Percentiles rank a stretch among this genome's conserved stretches.
Evolutionary conservation across 2,113 vertebrate species (phyloP).

Genomic region (Nyctereutes procyonoides): DNA sequence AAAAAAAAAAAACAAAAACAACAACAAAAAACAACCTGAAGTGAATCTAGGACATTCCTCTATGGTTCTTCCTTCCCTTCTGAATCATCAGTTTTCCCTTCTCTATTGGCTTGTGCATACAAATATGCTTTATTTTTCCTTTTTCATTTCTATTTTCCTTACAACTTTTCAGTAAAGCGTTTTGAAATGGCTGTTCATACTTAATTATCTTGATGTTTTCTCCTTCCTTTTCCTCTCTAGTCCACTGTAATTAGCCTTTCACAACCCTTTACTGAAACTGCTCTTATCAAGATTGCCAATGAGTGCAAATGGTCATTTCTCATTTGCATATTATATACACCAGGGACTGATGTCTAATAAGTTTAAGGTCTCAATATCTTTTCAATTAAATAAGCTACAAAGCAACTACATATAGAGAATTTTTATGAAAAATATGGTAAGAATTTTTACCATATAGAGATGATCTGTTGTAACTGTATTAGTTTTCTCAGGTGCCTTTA

Average conservation of each 20-base stretch:
- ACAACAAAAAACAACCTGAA: not conserved
- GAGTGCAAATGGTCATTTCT: not conserved
- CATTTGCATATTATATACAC: not conserved
- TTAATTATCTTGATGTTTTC: not conserved
- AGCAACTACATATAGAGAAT: not conserved
- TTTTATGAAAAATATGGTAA: too few relatives aligned
- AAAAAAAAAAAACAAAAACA: too few relatives aligned
- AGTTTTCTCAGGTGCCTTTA: not conserved
- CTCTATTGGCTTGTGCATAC: not conserved
- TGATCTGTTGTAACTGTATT: not conserved
- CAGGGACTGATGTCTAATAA: not conserved
- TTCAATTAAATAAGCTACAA: conserved; percentile 2
- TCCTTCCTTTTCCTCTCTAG: not conserved
- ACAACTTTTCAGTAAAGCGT: not conserved
- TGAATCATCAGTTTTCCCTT: conserved; percentile 22
- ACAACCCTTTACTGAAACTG: not conserved
- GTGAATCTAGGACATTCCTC: not conserved
- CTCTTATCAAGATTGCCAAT: not conserved
- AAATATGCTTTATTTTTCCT: not conserved
- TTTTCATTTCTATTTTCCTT: conserved; percentile 6
- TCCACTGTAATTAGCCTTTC: not conserved
- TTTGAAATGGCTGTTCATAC: not conserved
- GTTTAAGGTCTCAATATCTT: not conserved
- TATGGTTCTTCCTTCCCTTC: not conserved
- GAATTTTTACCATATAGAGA: not conserved